phyloP scores from a whole-genome alignment of 1,140 invertebrate genomes.

The Acromyrmex heyeri region DNA sequence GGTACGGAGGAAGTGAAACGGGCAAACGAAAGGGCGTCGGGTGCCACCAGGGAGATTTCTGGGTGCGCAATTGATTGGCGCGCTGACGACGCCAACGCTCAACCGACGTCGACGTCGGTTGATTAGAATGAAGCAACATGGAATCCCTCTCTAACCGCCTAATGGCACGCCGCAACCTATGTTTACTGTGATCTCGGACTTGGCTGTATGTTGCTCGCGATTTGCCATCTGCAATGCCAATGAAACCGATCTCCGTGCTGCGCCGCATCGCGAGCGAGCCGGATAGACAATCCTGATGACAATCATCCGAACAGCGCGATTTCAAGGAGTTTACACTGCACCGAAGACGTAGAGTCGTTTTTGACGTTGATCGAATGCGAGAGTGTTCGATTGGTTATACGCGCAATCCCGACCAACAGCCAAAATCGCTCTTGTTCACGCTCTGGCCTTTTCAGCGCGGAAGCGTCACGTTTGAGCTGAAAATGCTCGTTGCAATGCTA shows the following conservation, averaged over 20 bases:
- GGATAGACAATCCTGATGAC: not conserved
- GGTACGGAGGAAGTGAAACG: slow-evolving; percentile 55
- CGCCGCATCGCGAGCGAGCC: not conserved
- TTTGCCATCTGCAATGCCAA: slow-evolving; percentile 85
- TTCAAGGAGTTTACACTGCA: slow-evolving; percentile 45
- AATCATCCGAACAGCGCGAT: slow-evolving; percentile 22
- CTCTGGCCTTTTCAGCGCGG: slow-evolving; percentile 20
- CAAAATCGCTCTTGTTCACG: slow-evolving; percentile 24
- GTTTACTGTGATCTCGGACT: slow-evolving; percentile 86
- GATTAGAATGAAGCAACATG: slow-evolving; percentile 86
- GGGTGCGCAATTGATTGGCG: slow-evolving; percentile 85
- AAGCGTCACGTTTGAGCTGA: slow-evolving; percentile 17
- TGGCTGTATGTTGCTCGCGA: slow-evolving; percentile 82
- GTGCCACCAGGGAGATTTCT: slow-evolving; percentile 79
- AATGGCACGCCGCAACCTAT: slow-evolving; percentile 85
- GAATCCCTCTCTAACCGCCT: slow-evolving; percentile 85
- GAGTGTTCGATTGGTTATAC: slow-evolving; percentile 15
- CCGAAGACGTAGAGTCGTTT: slow-evolving; percentile 41
- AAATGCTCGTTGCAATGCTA: slow-evolving; percentile 26
- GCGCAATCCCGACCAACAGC: slow-evolving; percentile 9
- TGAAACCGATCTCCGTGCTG: slow-evolving; percentile 73
- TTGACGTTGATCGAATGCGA: slow-evolving; percentile 41
- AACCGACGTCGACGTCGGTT: slow-evolving; percentile 79
- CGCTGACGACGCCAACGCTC: slow-evolving; percentile 74
- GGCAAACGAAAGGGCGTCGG: slow-evolving; percentile 66